Conservation (phyloP, 2,797 vertebrate species). For the Eleutherodactylus coqui region DNA sequence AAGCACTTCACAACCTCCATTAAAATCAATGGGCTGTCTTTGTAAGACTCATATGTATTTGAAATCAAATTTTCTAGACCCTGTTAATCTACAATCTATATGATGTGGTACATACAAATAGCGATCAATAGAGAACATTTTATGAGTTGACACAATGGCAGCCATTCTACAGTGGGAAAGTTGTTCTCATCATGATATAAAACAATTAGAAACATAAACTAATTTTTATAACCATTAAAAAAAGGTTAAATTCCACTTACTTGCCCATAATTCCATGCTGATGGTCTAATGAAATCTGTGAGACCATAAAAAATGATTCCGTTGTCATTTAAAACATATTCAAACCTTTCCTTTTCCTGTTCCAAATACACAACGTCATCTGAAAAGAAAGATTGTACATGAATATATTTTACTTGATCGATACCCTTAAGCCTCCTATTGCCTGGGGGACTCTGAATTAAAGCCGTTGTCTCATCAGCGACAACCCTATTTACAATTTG, state of each 20-base stretch:
- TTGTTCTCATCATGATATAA: neutral
- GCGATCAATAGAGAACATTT: neutral
- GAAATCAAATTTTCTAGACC: neutral
- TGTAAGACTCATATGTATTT: neutral
- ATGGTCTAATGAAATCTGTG: constrained; percentile 69
- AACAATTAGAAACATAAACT: neutral
- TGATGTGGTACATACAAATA: neutral
- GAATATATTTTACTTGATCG: neutral
- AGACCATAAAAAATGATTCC: constrained; percentile 77
- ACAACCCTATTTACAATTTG: no score
- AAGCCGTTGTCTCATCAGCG: no score
- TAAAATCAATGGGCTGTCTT: neutral
- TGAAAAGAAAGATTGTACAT: constrained; percentile 55
- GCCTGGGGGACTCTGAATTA: no score
- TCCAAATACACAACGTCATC: constrained; percentile 79
- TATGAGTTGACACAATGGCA: neutral
- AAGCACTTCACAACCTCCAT: no score
- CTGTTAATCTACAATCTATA: neutral
- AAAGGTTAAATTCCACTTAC: constrained; percentile 65
- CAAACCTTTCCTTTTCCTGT: constrained; percentile 75
- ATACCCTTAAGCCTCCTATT: neutral
- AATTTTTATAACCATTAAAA: neutral
- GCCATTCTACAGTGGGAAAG: neutral
- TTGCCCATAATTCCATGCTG: constrained; percentile 82
- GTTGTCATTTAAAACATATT: constrained; percentile 82